phyloP scores from a whole-genome alignment of 2,888 invertebrate genomes.

The Lamproptera curius region DNA sequence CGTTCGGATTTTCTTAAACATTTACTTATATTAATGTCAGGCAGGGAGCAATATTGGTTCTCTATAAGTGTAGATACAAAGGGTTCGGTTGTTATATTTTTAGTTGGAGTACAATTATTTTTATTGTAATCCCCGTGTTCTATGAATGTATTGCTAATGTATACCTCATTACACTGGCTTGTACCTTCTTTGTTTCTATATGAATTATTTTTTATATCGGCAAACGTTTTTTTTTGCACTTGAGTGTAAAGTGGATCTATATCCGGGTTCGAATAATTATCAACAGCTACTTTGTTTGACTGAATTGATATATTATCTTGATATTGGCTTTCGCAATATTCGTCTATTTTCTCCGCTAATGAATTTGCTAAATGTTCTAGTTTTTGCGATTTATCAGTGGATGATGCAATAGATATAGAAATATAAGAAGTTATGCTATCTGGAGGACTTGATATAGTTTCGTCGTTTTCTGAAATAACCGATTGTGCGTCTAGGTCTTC shows the following conservation, averaged over 20 bases:
- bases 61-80: slow-evolving; percentile 75
- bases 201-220: slow-evolving; percentile 64
- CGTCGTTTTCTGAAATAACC: slow-evolving; percentile 69
- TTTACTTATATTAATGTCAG: slow-evolving; percentile 83
- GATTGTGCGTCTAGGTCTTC: slow-evolving; percentile 54
- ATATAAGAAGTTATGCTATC: slow-evolving; percentile 75
- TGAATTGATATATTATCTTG: slow-evolving; percentile 52
- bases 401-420: slow-evolving; percentile 72
- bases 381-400: slow-evolving; percentile 67
- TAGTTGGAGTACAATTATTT: slow-evolving; percentile 59
- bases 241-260: slow-evolving; percentile 66
- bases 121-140: slow-evolving; percentile 61
- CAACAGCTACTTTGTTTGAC: slow-evolving; percentile 44
- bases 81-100: slow-evolving; percentile 71
- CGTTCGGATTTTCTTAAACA: slow-evolving; percentile 84
- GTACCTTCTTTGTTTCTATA: slow-evolving; percentile 49
- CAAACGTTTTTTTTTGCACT: slow-evolving; percentile 75
- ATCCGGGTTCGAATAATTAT: slow-evolving; percentile 44
- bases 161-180: slow-evolving; percentile 55
- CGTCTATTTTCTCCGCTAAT: slow-evolving; percentile 73
- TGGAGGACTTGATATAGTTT: slow-evolving; percentile 65
- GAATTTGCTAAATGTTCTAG: slow-evolving; percentile 72
- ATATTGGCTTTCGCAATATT: slow-evolving; percentile 71
- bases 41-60: slow-evolving; percentile 84
- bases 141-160: slow-evolving; percentile 60